phyloP scores from a whole-genome alignment of 2,797 vertebrate species.

The Poecilia wingei region DNA sequence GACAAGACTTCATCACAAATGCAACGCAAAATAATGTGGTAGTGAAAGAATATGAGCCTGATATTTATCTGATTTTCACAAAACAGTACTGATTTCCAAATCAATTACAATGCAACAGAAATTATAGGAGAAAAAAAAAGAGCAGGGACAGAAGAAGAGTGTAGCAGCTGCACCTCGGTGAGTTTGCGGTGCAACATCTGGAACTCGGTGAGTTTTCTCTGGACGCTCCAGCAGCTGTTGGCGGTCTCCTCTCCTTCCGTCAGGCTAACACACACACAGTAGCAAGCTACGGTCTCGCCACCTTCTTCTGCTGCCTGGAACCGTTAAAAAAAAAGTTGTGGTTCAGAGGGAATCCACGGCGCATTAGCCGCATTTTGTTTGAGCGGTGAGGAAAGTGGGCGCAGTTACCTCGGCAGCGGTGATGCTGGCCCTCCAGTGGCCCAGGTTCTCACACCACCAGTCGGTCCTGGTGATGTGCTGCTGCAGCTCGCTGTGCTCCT shows the following conservation, averaged over 20 bases:
- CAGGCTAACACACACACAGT: constrained; percentile 90
- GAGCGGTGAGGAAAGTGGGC: background rate
- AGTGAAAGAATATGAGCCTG: background rate
- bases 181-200: constrained; percentile 95
- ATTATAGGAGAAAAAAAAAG: background rate
- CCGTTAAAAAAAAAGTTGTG: background rate
- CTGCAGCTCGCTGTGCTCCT: constrained; percentile 92
- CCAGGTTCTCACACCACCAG: constrained; percentile 98
- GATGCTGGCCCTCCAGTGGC: constrained; percentile 91
- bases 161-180: constrained; percentile 85
- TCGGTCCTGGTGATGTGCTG: constrained; percentile 93
- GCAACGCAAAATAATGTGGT: background rate
- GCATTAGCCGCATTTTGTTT: background rate
- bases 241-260: constrained; percentile 85
- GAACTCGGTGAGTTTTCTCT: constrained; percentile 94
- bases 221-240: constrained; percentile 90
- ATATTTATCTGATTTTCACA: background rate
- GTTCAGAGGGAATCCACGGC: background rate
- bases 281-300: constrained; percentile 92
- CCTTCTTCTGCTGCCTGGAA: constrained; percentile 91
- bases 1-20: background rate
- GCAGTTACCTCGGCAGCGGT: constrained; percentile 86
- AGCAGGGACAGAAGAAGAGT: too few species aligned
- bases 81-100: background rate
- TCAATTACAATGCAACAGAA: background rate